These are phyloP conservation scores for Catharus bicknelli DNA, from an alignment of 2,113 vertebrate species.

Conservation along the genomic window DNA sequence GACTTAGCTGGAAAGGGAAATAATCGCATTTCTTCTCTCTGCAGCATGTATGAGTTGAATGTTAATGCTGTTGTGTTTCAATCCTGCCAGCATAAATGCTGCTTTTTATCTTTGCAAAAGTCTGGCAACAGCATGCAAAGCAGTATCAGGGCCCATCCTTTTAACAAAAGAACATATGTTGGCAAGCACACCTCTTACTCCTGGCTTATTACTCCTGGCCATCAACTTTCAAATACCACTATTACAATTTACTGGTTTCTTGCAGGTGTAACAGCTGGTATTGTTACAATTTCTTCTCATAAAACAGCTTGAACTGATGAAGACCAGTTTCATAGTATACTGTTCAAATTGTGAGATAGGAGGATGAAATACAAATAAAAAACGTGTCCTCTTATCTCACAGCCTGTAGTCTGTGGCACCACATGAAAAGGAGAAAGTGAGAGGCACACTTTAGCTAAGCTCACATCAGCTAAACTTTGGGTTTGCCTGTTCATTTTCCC, in stretches of 20 bases:
- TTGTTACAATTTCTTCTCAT: neutral
- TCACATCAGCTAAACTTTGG: neutral
- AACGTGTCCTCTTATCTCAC: neutral
- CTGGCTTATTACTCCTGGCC: neutral
- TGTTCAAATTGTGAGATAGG: neutral
- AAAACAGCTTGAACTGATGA: conserved; percentile 28
- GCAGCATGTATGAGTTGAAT: conserved; percentile 22
- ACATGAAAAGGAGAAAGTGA: neutral
- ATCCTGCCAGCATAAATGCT: conserved; percentile 45
- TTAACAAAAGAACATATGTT: conserved; percentile 43
- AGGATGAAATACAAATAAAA: neutral
- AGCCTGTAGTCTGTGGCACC: neutral
- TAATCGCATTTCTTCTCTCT: conserved; percentile 17
- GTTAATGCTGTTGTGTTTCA: conserved; percentile 42
- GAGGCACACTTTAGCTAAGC: neutral
- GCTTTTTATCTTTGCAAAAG: conserved; percentile 46
- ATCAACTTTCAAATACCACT: conserved; percentile 21
- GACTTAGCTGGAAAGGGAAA: conserved; percentile 9
- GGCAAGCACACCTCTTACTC: neutral
- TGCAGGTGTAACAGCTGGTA: conserved; percentile 42
- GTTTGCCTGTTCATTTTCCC: neutral
- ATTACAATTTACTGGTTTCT: neutral
- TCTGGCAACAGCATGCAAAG: conserved; percentile 43
- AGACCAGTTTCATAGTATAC: neutral
- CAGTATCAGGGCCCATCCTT: conserved; percentile 11